Conservation (phyloP, 2,113 vertebrate species). For the Cyphotilapia sp. region DNA sequence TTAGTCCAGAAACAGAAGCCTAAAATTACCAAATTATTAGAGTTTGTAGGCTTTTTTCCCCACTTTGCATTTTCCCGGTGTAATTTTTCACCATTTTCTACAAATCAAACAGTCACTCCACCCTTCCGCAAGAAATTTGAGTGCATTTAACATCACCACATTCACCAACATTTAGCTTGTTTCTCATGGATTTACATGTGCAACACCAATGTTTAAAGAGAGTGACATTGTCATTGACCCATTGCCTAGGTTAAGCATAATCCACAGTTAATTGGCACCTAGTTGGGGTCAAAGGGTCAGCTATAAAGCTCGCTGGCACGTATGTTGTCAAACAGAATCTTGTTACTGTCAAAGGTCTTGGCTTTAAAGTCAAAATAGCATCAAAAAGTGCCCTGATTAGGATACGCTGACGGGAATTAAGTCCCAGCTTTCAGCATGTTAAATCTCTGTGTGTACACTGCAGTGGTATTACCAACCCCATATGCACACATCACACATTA, state of each 20-base stretch:
- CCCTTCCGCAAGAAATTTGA: not conserved
- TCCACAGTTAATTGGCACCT: slow-evolving; percentile 76
- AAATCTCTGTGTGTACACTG: slow-evolving; percentile 33
- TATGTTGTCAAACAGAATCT: slow-evolving; percentile 71
- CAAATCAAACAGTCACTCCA: not conserved
- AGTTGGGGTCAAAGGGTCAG: slow-evolving; percentile 53
- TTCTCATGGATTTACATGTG: slow-evolving; percentile 26
- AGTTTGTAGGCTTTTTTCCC: not conserved
- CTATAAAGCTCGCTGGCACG: slow-evolving; percentile 54
- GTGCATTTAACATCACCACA: not conserved
- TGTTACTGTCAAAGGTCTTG: slow-evolving; percentile 55
- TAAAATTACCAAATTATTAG: not conserved
- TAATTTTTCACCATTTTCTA: not conserved
- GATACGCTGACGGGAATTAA: slow-evolving; percentile 28
- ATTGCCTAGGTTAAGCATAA: slow-evolving; percentile 64
- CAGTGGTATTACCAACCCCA: not conserved
- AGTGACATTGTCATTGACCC: slow-evolving; percentile 66
- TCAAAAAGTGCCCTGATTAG: slow-evolving; percentile 32
- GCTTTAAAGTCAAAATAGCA: slow-evolving; percentile 64
- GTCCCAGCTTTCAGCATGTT: not conserved
- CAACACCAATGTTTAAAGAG: slow-evolving; percentile 44
- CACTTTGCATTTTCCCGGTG: not conserved
- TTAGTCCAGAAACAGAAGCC: slow-evolving; percentile 1
- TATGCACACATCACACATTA: slow-evolving; percentile 16
- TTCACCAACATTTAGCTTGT: not conserved